Evolutionary conservation across 2,113 vertebrate genomes (phyloP), one percentile per base, ranked within the genome.

Genomic region (Excalfactoria chinensis): DNA sequence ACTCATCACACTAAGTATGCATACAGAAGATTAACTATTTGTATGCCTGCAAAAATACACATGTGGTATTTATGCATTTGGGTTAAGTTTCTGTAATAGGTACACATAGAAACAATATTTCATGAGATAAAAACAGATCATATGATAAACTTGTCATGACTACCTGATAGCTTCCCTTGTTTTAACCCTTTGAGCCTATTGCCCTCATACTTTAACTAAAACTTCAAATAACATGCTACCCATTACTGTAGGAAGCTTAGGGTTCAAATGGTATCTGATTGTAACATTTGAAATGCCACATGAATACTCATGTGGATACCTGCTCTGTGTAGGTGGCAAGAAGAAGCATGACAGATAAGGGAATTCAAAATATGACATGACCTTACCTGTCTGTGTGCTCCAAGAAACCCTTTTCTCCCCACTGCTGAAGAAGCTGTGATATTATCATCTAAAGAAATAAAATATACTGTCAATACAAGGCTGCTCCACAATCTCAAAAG

Each of bases 391-490:
- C 98, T 68, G 98, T 68, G 16, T 99, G 99, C 53, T 97, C 97
- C 94, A 99, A 95, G 95, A 99, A 99, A 46, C 99, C 99, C 2
- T 98, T 97, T 91, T 98, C 96, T 85, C 98, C 99, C 99, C 99
- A 99, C 10, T 97, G 97, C 48, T 99, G 97, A 83, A 99, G 96
- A 86, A 99, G 97, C 93, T 99, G 97, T 64, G 96, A 97, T 91
- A 99, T 88, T 97, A 99, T 97, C 56, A 99, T 91, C 99, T 99
- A 93, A 58, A 94, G 80, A 87, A 93, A 97, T 23, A 93, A 95
- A 93, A 86, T 5, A 77, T 55, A 59, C 30, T 3, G 56, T 88
- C 60, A 89, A 21, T n/a, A 84, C 35, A 51, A 32, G 41, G 6
- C 37, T 55, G 10, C 76, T 83, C 11, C 2, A 13, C 32, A 79